Percentiles rank a stretch among this genome's conserved stretches.
Evolutionary conservation across 2,113 vertebrate genomes (phyloP).

Genomic region (Hippocampus zosterae): DNA sequence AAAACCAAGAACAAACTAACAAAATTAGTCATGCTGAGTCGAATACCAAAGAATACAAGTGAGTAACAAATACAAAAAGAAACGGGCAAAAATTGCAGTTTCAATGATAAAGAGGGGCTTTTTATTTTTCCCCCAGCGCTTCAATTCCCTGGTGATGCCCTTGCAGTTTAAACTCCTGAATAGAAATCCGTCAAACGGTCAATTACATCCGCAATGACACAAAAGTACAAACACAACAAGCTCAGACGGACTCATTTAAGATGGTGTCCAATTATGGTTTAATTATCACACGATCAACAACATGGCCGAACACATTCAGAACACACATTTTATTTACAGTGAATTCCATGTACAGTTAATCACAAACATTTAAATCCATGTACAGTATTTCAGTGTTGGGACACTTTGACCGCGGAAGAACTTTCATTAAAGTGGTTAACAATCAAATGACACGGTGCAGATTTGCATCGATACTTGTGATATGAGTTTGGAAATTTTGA

Average conservation of each 20-base stretch:
- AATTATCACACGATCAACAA: slow-evolving; percentile 36
- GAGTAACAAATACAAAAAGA: too few relatives aligned
- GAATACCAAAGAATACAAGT: too few relatives aligned
- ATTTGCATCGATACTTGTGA: slow-evolving; percentile 4
- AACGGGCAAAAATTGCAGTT: too few relatives aligned
- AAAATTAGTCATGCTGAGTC: too few relatives aligned
- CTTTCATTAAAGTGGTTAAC: not conserved
- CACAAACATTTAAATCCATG: slow-evolving; percentile 41
- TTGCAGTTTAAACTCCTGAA: not conserved
- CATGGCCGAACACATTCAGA: slow-evolving; percentile 22
- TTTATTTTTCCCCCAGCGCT: too few relatives aligned
- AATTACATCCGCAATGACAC: not conserved
- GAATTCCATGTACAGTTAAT: slow-evolving; percentile 34
- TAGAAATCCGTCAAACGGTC: not conserved
- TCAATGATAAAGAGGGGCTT: too few relatives aligned
- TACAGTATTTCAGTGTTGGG: slow-evolving; percentile 44
- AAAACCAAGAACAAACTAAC: too few relatives aligned
- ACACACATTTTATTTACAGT: slow-evolving; percentile 51
- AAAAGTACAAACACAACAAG: not conserved
- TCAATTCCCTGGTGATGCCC: too few relatives aligned
- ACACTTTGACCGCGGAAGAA: slow-evolving; percentile 11
- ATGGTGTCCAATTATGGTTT: slow-evolving; percentile 34
- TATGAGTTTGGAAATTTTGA: slow-evolving; percentile 7
- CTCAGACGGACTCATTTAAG: not conserved
- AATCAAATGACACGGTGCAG: slow-evolving; percentile 3